Base-by-base conservation (phyloP, 2,888 invertebrate genomes). In the Andrena minutula region DNA sequence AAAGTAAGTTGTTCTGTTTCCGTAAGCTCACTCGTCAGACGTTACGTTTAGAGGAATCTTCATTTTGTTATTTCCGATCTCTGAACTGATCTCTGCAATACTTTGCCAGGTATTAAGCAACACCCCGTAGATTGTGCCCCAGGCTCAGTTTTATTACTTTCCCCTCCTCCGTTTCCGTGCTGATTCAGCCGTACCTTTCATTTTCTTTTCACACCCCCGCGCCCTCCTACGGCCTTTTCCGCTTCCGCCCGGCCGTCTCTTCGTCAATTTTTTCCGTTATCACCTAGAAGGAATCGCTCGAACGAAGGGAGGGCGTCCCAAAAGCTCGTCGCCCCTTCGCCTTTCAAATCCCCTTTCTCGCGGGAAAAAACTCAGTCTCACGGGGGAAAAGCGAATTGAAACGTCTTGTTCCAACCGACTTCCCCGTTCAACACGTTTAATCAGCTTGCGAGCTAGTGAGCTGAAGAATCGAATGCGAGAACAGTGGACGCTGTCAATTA, bases 241-340 rank as follows among this genome's bases (percentile, higher is more conserved):
- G 63, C 23, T 72, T 56, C 61, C 49, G 63, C 8, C 68, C 6
- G n/a, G n/a, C 56, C 35, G 58, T 32, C 16, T 75, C 60, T 60
- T 61, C 77, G 53, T 51, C 47, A 66, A 49, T 35, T 72, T 73
- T 51, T 8, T 10, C 61, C 58, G 23, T 65, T 73, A 30, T 49
- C 63, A n/a, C 16, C 60, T 20, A 41, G 53, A 16, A 53, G 0
- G 3, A 53, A 63, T 56, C 20, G 20, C 6, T 51, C 51, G 51
- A 23, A 16, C 53, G 53, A 53, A 53, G 53, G 53, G 3, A 53
- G 8, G 53, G 8, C 23, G 20, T 23, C 5, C 20, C 23, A 16
- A 23, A 53, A n/a, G 53, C 23, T 53, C 53, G 20, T 53, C 53
- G 20, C 23, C 8, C 20, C 53, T 53, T 53, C 53, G 53, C 1